Percentiles rank a stretch among this genome's conserved stretches.
These are phyloP conservation scores for Tragelaphus buxtoni DNA, from an alignment of 2,113 vertebrate genomes.

Conservation along the genomic window DNA sequence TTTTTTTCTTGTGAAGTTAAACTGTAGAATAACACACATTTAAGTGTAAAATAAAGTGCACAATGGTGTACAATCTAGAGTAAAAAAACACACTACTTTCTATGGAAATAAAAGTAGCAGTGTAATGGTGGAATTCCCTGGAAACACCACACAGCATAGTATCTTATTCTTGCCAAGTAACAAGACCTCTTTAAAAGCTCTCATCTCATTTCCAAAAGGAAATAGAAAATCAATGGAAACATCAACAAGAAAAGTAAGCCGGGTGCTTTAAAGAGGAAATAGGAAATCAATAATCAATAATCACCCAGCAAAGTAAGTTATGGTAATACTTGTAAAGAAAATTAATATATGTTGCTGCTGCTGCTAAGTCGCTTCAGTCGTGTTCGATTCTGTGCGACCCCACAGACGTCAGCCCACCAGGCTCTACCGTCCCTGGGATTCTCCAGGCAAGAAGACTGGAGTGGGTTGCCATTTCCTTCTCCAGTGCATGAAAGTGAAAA, in stretches of 20 bases:
- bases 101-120: background rate
- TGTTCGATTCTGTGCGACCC: no score
- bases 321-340: slow-evolving; percentile 59
- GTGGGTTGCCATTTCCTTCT: no score
- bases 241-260: slow-evolving; percentile 68
- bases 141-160: slow-evolving; percentile 23
- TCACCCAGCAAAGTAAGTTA: slow-evolving; percentile 33
- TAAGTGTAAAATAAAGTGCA: background rate
- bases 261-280: slow-evolving; percentile 70
- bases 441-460: no score
- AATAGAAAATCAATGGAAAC: slow-evolving; percentile 74
- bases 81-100: background rate
- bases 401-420: no score
- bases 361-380: no score
- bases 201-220: slow-evolving; percentile 68
- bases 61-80: background rate
- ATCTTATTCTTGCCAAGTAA: slow-evolving; percentile 35
- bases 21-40: background rate
- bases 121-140: slow-evolving; percentile 22
- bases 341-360: background rate
- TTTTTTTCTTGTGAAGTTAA: slow-evolving; percentile 34
- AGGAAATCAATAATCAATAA: slow-evolving; percentile 68
- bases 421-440: no score
- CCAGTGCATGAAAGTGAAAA: no score
- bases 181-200: slow-evolving; percentile 49